These are phyloP conservation scores for Drosophila austrosaltans DNA, from an alignment of 2,888 invertebrate genomes.

Conservation along the genomic window DNA sequence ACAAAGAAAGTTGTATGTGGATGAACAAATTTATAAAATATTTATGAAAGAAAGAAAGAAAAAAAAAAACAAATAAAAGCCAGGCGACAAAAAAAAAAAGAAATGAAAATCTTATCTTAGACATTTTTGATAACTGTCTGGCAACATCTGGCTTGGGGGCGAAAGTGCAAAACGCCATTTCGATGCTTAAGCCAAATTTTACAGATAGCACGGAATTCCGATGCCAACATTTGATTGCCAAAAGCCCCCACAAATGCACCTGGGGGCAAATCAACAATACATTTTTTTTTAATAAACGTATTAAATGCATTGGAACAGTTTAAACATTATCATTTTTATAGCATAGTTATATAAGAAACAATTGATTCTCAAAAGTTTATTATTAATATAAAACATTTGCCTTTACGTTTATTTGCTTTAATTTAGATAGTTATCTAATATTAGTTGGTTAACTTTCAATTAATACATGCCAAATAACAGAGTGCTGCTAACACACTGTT, in stretches of 20 bases:
- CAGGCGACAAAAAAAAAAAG: background rate
- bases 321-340: too few species aligned
- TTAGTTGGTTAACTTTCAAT: too few species aligned
- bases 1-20: background rate
- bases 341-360: too few species aligned
- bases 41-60: constrained; percentile 5
- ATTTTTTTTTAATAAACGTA: too few species aligned
- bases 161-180: constrained; percentile 1
- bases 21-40: constrained; percentile 6
- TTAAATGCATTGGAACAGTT: too few species aligned
- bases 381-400: too few species aligned
- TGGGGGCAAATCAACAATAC: too few species aligned
- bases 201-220: background rate
- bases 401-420: too few species aligned
- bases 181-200: background rate
- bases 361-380: too few species aligned
- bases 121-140: constrained; percentile 9
- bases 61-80: background rate
- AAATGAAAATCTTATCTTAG: constrained; percentile 7
- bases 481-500: too few species aligned
- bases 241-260: background rate
- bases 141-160: constrained; percentile 13
- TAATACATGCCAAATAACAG: too few species aligned
- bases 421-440: too few species aligned
- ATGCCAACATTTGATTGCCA: background rate